Evolutionary conservation across 2,888 invertebrate species (phyloP), one percentile per base, ranked within the genome.

Genomic region (Phragmatobia fuliginosa): DNA sequence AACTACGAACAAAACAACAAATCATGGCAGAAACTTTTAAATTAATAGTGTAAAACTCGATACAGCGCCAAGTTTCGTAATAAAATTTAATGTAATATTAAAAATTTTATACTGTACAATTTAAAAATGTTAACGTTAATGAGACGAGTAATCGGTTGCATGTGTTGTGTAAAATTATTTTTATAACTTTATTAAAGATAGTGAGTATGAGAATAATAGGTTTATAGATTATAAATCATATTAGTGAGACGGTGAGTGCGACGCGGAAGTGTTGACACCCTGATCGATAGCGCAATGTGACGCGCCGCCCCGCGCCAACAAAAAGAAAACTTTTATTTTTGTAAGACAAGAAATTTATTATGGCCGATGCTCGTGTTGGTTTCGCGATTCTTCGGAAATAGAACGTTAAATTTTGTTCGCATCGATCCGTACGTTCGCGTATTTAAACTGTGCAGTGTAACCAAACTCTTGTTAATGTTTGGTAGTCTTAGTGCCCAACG

Each of bases 321-420:
- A 93, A 94, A 93, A 92, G 94, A 94, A 56, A 94, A 94, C 89
- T 94, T 94, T 94, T 94, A 94, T 94, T 94, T 94, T 94, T 94
- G 93, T 94, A 94, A 94, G 93, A 94, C 93, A 92, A 94, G 93
- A 93, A 94, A 94, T 94, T 93, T 94, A 94, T 94, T 93, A 93
- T 90, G 88, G 92, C 91, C 90, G 92, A 92, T 92, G 93, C 91
- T 91, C 88, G 92, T 89, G 93, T 91, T 91, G 90, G 92, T 91
- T 92, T 92, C 91, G 91, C 91, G 91, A 92, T 92, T 90, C 91
- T 92, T 92, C 91, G 91, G 91, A 91, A 92, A 92, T 91, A 91
- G 90, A 92, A 93, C 89, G 90, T 90, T 88, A 90, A 91, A 89
- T 86, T 88, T 87, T 85, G 84, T 85, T 82, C 80, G 86, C 84